Conservation (phyloP, 2,888 invertebrate species). For the Steinernema hermaphroditum region DNA sequence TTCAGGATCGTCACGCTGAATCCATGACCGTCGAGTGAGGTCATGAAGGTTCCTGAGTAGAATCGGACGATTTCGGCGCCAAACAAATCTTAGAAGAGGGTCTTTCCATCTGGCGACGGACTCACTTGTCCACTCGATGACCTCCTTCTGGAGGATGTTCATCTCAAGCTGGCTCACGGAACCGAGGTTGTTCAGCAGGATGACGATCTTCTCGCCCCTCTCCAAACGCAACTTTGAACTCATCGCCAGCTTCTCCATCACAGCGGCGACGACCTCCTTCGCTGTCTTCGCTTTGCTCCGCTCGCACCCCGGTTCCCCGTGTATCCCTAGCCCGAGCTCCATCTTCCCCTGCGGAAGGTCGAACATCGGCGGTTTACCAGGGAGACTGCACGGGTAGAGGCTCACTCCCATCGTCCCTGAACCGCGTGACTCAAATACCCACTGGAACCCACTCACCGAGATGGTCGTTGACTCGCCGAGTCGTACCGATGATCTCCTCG, state of each 20-base stretch:
- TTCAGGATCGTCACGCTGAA: constrained; percentile 75
- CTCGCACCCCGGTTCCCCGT: constrained; percentile 71
- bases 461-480: constrained; percentile 57
- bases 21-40: constrained; percentile 80
- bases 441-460: constrained; percentile 63
- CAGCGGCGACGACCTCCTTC: constrained; percentile 67
- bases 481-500: constrained; percentile 70
- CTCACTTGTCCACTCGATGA: constrained; percentile 74
- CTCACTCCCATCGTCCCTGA: constrained; percentile 77
- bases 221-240: constrained; percentile 54
- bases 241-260: constrained; percentile 69
- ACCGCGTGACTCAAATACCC: constrained; percentile 23
- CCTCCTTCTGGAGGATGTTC: constrained; percentile 76
- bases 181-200: constrained; percentile 80
- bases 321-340: constrained; percentile 74
- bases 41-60: constrained; percentile 69
- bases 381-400: constrained; percentile 75
- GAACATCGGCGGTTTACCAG: constrained; percentile 74
- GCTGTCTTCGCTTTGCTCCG: constrained; percentile 68
- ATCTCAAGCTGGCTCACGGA: constrained; percentile 78
- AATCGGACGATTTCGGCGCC: constrained; percentile 60
- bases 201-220: constrained; percentile 70
- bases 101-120: constrained; percentile 28
- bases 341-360: constrained; percentile 74
- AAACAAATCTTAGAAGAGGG: constrained; percentile 13